Evolutionary conservation across 2,797 vertebrate species (phyloP), one percentile per base, ranked within the genome.

Genomic region (Sus cebifrons): DNA sequence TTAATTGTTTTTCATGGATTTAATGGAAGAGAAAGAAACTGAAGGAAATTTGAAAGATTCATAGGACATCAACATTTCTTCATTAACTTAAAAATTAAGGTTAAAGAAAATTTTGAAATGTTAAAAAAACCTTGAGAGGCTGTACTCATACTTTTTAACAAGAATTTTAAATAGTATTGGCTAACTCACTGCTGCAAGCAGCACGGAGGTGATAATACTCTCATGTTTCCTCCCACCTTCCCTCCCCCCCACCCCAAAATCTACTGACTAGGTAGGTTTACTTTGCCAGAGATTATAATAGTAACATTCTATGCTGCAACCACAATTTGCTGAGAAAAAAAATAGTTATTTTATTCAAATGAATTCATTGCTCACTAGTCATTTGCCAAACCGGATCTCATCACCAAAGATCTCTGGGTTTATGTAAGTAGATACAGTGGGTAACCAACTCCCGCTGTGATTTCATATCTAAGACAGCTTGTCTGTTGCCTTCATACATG

Each of bases 51-150:
- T 95, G 60, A 94, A 88, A 94, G 36, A 94, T 84, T 58, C 78
- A 56, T 58, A 83, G 13, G 16, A 64, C 25, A 83, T 79, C 36
- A 96, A 95, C 81, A 12, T 78, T 96, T 96, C 62, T 87, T 91
- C 29, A 95, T 36, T 83, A 84, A 86, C 73, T 96, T 95, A 78
- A 93, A 97, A 91, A 74, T 32, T 67, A 89, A 88, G 36, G 9
- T 93, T 89, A 84, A 97, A 91, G 89, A 91, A 88, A 81, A 49
- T 0, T 40, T 78, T 74, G 29, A 81, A 71, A 68, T 32, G 64
- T n/a, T 91, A 75, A 14, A 10, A 75, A 74, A 95, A 58, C 15
- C 20, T 68, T 83, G 89, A 79, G 65, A 91, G 23, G 14, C 68
- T 84, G 52, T 8, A 87, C 13, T 40, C 49, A 29, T 67, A 71